phyloP scores from a whole-genome alignment of 2,113 vertebrate species.

The Corapipo altera region DNA sequence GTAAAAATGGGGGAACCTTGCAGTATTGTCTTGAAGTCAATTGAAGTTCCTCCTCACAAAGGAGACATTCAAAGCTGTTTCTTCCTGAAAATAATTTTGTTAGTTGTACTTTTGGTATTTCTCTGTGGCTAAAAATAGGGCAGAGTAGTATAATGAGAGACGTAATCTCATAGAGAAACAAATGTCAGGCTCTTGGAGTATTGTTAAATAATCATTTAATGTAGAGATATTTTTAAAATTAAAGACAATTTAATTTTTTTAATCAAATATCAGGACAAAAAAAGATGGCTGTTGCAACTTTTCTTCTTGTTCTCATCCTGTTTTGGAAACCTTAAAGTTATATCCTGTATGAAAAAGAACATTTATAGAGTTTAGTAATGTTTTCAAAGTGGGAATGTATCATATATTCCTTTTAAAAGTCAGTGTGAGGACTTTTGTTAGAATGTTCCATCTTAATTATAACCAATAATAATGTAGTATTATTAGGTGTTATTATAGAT shows the following conservation, averaged over 20 bases:
- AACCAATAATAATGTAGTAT: not conserved
- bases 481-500: slow-evolving; percentile 40
- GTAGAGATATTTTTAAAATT: not conserved
- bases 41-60: not conserved
- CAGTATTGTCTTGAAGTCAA: not conserved
- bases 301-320: not conserved
- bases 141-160: not conserved
- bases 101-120: not conserved
- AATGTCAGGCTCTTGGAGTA: not conserved
- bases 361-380: not conserved
- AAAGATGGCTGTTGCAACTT: not conserved
- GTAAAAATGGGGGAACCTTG: not conserved
- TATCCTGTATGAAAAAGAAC: not conserved
- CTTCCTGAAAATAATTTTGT: not conserved
- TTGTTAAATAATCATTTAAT: not conserved
- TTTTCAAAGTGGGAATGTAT: not conserved
- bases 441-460: slow-evolving; percentile 39
- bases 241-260: not conserved
- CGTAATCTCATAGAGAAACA: not conserved
- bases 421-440: not conserved
- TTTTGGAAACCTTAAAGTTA: not conserved
- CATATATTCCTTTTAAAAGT: not conserved
- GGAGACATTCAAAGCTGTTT: not conserved
- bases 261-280: not conserved
- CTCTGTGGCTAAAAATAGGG: not conserved